Evolutionary conservation across 2,797 vertebrate species (phyloP), one percentile per base, ranked within the genome.

Genomic region (Melanotaenia maccullochi): DNA sequence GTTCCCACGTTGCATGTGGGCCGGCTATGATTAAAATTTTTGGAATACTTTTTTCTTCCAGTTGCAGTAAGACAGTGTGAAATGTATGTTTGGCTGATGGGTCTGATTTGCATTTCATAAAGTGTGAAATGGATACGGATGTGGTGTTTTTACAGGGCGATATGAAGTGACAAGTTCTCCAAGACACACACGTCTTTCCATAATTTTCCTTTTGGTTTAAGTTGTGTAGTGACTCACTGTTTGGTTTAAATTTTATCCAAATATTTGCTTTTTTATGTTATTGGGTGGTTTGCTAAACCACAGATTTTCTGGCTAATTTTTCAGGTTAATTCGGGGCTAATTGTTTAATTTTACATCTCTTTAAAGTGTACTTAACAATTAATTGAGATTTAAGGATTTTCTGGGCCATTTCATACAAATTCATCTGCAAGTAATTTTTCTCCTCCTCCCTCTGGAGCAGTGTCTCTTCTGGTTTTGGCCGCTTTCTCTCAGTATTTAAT

Each of bases 401-500:
- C 71, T 72, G 72, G 42, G 49, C 73, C 36, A 44, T 76, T 84
- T 68, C 51, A 65, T 24, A 55, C 57, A 79, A 76, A 70, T 71
- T 81, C 20, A 57, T 62, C 78, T 74, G 76, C 76, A 67, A 85
- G 76, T 80, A 42, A 76, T 80, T 69, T 63, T 61, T 44, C 68
- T 62, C 13, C 35, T 55, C 44, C 65, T 49, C 60, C 52, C 64
- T 67, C 40, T 30, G 24, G 75, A 75, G 76, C 65, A 38, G 61
- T 73, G 56, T 63, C 60, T 81, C 72, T 76, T 47, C 24, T 68
- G 25, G n/a, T 71, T 76, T 83, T 85, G 84, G 87, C 88, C 58
- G 61, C 85, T 72, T 63, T 71, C 78, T 86, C 69, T 25, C 20
- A 71, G 75, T 75, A 78, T 82, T 93, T 86, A 89, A 88, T 85